Base-by-base conservation (phyloP, 2,888 invertebrate genomes). In the Flexamia atlantica region DNA sequence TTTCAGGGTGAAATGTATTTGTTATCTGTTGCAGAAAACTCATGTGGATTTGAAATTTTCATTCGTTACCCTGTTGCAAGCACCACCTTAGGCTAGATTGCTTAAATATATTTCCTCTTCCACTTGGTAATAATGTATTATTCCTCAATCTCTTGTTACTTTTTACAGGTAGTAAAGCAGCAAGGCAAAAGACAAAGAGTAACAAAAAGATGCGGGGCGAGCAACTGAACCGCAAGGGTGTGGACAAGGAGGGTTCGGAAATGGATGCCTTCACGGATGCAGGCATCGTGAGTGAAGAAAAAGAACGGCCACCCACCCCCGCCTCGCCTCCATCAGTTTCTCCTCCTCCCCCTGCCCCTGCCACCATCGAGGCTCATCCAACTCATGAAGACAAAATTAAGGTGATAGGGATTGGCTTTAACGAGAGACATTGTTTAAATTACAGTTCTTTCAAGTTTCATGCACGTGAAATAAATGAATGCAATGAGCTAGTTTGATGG, bases 161-260 rank as follows among this genome's bases (percentile, higher is more conserved):
- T 40, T 57, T 83, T 64, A 1, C 60, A 85, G 85, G 82, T 76
- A 82, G 81, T 23, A 82, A 82, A 70, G 42, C 82, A 12, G 32
- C 81, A 25, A 23, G 82, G 12, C 76, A 46, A 50, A 76, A 60
- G 36, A 84, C 40, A 86, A 92, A 90, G 85, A 92, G 91, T 85
- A 90, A 89, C 25, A 91, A 91, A 86, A 92, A 92, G 88, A 90
- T 90, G 87, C 91, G 90, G 85, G n/a, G n/a, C n/a, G 92, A 93
- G 85, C 64, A 64, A 17, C 88, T 92, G 30, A 93, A 92, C 88
- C 90, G 91, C 84, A 92, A 92, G 87, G 92, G 93, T 85, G 92
- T 92, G 64, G 92, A 91, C 86, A 93, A 93, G 88, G 93, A 93
- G 88, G 93, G 92, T 85, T 92, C 92, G 32, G 93, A 93, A 85